Base-by-base conservation (phyloP, 2,113 vertebrate species). In the Phalacrocorax brasilianus region DNA sequence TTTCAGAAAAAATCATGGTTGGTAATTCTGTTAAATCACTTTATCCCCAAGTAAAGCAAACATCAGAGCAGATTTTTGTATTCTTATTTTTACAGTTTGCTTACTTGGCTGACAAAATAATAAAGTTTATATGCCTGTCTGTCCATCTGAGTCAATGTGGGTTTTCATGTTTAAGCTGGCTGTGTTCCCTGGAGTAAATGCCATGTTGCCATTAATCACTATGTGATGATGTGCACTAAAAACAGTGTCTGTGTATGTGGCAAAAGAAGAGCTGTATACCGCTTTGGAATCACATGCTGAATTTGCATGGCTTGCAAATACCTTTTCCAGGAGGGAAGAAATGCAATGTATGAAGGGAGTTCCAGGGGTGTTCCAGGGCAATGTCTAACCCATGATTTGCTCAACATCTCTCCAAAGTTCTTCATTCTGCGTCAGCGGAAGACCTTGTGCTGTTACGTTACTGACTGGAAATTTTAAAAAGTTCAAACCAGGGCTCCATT, bases 151-250 rank as follows among this genome's bases (percentile, higher is more conserved):
- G 67, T 90, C 95, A 91, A 59, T 35, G 93, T 63, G 82, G 71
- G 92, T 90, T 96, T 96, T 96, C 90, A 63, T 77, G 82, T 94
- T 93, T 94, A 88, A 93, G 59, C 82, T 96, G 94, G 95, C 93
- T 93, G 72, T 2, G 8, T 88, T 96, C 90, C 95, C 95, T 59
- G 42, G 85, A 95, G 90, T 94, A 90, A 95, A 95, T 93, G 95
- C 95, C 95, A 35, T 63, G 88, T 71, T 96, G 85, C 76, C 82
- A 79, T 94, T 97, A 96, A 96, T 95, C 90, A 91, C 78, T 44
- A 35, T 35, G 79, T 47, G 88, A 94, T 63, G 96, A 96, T 93
- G 67, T 80, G 72, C 85, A 71, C 93, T 94, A 91, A 85, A 95
- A 95, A 9, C 88, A 73, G 67, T 88, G 85, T 66, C 92, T 91